Evolutionary conservation across 2,888 invertebrate species (phyloP), one percentile per base, ranked within the genome.

Genomic region (Cantharis flavilabris): DNA sequence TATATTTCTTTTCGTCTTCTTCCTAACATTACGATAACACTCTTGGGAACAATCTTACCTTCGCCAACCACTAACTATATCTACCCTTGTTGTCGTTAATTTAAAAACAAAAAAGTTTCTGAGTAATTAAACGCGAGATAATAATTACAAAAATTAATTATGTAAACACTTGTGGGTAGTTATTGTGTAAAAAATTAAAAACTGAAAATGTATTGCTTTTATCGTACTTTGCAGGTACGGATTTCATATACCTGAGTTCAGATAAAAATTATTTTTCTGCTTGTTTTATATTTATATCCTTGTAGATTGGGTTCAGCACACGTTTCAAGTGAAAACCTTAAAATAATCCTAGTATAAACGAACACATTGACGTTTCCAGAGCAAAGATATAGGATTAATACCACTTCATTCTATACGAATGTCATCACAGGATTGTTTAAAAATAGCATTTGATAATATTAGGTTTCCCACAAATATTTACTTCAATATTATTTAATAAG

Each of bases 11-110:
- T 82, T 78, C 77, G 79, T 80, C 77, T 81, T 80, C 80, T 82
- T 81, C 81, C 80, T 81, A 80, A 80, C 79, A 77, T 77, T 80
- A 76, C 80, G 80, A 84, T 82, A 84, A 83, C 83, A 84, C 84
- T 84, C 83, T 76, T 76, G 84, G 84, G 84, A 84, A 83, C 83
- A 83, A 84, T 84, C 78, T 80, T 74, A 71, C 75, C 79, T 80
- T 81, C 77, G 78, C 79, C 81, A 81, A 82, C 82, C 81, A 82
- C 83, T 81, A 83, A 79, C 81, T 76, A 49, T 49, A 80, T 81
- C 81, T 82, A 83, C 82, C 82, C 82, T 81, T 82, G 83, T 81
- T 79, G 81, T 81, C 84, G 83, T 84, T 84, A 84, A 82, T 82
- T 80, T 75, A 81, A 82, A 80, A 78, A 72, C 78, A 72, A 79